Evolutionary conservation across 2,113 vertebrate genomes (phyloP).

Genomic region (Carollia perspicillata): DNA sequence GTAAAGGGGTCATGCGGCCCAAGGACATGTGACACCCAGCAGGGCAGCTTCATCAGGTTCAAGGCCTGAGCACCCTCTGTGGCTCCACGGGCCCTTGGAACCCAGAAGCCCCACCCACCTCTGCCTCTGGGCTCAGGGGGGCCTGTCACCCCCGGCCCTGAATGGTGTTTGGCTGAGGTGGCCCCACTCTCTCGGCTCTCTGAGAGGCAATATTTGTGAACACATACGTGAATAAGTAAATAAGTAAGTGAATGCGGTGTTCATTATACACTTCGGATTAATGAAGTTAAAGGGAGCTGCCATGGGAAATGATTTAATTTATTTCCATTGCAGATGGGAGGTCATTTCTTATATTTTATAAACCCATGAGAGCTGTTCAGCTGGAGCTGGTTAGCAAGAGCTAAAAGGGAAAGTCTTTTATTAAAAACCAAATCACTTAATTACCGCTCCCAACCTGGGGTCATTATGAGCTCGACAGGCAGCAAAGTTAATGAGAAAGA

Average conservation of each 20-base stretch:
- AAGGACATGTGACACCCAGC: too few relatives aligned
- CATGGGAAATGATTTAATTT: not conserved
- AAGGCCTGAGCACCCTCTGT: not conserved
- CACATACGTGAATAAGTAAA: not conserved
- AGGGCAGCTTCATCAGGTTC: not conserved
- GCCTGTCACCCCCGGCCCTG: not conserved
- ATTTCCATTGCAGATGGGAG: slow-evolving; percentile 19
- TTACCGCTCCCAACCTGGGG: slow-evolving; percentile 29
- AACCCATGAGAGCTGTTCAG: not conserved
- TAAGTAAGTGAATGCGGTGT: not conserved
- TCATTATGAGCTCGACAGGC: slow-evolving; percentile 26
- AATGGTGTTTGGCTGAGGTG: too few relatives aligned
- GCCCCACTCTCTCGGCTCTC: not conserved
- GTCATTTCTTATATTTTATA: not conserved
- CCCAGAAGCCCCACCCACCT: not conserved
- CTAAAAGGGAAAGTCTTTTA: slow-evolving; percentile 41
- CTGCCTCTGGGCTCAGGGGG: not conserved
- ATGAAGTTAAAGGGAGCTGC: not conserved
- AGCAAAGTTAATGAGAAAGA: slow-evolving; percentile 51
- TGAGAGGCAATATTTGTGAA: not conserved
- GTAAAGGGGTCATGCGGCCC: not conserved
- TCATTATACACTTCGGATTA: not conserved
- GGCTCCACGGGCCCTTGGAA: not conserved
- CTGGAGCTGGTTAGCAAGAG: slow-evolving; percentile 21
- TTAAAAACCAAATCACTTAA: slow-evolving; percentile 62